These are phyloP conservation scores for Eupleurogrammus muticus DNA, from an alignment of 2,797 vertebrate species.

Conservation along the genomic window DNA sequence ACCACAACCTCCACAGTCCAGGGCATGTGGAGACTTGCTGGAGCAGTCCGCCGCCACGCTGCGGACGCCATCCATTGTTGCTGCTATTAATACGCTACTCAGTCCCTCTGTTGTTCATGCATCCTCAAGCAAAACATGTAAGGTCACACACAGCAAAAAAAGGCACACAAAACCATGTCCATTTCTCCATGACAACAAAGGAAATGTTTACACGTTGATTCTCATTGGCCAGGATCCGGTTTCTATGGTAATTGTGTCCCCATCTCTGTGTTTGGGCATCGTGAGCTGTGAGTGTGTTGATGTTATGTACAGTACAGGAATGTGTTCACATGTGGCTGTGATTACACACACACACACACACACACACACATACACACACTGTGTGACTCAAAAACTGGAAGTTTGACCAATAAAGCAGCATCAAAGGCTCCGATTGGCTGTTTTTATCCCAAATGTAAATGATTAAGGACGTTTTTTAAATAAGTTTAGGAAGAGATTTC, in stretches of 20 bases:
- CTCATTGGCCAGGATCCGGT: constrained; percentile 71
- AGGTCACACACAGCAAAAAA: constrained; percentile 23
- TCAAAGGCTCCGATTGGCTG: constrained; percentile 26
- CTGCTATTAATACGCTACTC: constrained; percentile 53
- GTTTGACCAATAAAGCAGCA: constrained; percentile 47
- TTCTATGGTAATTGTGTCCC: constrained; percentile 76
- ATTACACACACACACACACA: constrained; percentile 69
- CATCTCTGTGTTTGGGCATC: constrained; percentile 77
- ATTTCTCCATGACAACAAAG: constrained; percentile 80
- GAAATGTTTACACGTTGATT: constrained; percentile 81
- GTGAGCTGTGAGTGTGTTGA: constrained; percentile 66
- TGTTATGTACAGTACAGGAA: constrained; percentile 77
- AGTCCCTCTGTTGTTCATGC: constrained; percentile 25
- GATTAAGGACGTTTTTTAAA: constrained; percentile 1
- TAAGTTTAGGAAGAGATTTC: background rate
- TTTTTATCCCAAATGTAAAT: constrained; percentile 18
- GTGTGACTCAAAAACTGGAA: constrained; percentile 47
- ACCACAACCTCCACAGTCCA: constrained; percentile 54
- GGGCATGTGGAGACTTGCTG: constrained; percentile 53
- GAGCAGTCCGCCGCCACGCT: constrained; percentile 60
- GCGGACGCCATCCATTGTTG: constrained; percentile 38
- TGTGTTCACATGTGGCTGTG: constrained; percentile 76
- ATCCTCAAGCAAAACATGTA: constrained; percentile 16
- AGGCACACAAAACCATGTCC: constrained; percentile 71
- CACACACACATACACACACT: constrained; percentile 51